Evolutionary conservation across 2,888 invertebrate species (phyloP).

Genomic region (Watsonalla binaria): DNA sequence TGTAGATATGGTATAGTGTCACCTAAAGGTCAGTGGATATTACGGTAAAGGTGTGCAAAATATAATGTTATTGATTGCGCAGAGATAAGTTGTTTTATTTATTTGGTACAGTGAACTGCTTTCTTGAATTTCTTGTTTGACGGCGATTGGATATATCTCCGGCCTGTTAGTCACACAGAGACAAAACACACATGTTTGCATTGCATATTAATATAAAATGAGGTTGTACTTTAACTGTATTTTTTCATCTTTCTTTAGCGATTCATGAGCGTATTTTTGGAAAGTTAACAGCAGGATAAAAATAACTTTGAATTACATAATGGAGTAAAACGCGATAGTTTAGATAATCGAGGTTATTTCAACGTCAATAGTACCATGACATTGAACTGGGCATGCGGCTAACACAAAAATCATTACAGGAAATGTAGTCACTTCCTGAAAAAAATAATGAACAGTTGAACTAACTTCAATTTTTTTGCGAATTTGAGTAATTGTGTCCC

Average conservation of each 20-base stretch:
- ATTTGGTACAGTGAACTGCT: too few relatives aligned
- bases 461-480: neutral
- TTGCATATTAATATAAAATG: too few relatives aligned
- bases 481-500: neutral
- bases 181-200: too few relatives aligned
- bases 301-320: slow-evolving; percentile 18
- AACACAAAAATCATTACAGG: slow-evolving; percentile 9
- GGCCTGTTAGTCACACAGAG: too few relatives aligned
- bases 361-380: slow-evolving; percentile 42
- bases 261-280: neutral
- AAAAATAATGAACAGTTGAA: neutral
- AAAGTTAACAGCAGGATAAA: neutral
- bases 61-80: too few relatives aligned
- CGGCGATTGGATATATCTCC: too few relatives aligned
- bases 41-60: too few relatives aligned
- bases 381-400: slow-evolving; percentile 34
- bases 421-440: slow-evolving; percentile 4
- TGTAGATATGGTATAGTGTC: too few relatives aligned
- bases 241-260: neutral
- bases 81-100: too few relatives aligned
- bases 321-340: slow-evolving; percentile 18
- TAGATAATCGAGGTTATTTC: slow-evolving; percentile 39
- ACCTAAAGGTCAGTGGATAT: too few relatives aligned
- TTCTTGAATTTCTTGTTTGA: too few relatives aligned
- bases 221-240: too few relatives aligned